Evolutionary conservation across 2,113 vertebrate species (phyloP).

Genomic region (Xiphophorus maculatus): DNA sequence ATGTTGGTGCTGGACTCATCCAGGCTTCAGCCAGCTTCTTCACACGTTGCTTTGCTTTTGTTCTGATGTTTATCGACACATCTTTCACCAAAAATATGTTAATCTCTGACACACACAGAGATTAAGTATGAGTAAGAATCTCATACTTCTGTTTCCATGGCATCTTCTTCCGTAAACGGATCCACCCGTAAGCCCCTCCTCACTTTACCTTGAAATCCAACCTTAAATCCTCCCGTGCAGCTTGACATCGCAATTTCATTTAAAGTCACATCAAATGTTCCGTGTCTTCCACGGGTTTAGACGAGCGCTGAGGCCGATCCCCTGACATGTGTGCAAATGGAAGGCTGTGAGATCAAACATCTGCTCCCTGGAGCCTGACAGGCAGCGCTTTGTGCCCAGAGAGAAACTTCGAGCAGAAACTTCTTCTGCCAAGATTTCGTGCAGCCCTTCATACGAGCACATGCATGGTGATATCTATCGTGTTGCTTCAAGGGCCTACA

Average conservation of each 20-base stretch:
- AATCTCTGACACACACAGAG: too few species aligned
- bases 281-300: slow-evolving; percentile 12
- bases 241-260: slow-evolving; percentile 15
- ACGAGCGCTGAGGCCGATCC: background rate
- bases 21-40: too few species aligned
- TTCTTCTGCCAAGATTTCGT: background rate
- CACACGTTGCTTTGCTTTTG: too few species aligned
- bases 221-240: background rate
- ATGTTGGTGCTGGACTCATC: too few species aligned
- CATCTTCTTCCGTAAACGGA: background rate
- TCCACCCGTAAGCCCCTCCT: background rate
- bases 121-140: background rate
- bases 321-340: slow-evolving; percentile 11
- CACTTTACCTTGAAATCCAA: background rate
- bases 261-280: slow-evolving; percentile 14
- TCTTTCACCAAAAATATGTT: too few species aligned
- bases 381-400: slow-evolving; percentile 1
- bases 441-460: slow-evolving; percentile 12
- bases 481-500: background rate
- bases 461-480: slow-evolving; percentile 20
- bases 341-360: slow-evolving; percentile 14
- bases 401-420: slow-evolving; percentile 2
- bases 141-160: background rate
- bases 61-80: too few species aligned
- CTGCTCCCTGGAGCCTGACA: slow-evolving; percentile 12